These are phyloP conservation scores for Mycogona germanica DNA, from an alignment of 2,888 invertebrate species.

Conservation along the genomic window DNA sequence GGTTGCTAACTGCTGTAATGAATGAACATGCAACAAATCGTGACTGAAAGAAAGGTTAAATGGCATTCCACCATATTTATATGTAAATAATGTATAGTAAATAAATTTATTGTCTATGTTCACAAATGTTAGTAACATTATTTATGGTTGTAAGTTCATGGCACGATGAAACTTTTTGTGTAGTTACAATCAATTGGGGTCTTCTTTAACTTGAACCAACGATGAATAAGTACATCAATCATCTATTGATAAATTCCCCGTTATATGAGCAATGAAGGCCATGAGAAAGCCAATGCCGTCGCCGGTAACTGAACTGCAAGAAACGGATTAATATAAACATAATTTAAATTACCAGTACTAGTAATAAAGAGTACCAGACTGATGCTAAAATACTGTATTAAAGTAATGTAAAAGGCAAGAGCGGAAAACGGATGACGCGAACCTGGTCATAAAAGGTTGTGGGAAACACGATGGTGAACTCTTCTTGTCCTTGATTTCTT, in stretches of 20 bases:
- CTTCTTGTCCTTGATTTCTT: background rate
- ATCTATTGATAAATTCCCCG: constrained; percentile 2
- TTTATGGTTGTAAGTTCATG: too few relatives aligned
- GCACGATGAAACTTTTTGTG: too few relatives aligned
- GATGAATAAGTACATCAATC: too few relatives aligned
- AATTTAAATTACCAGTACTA: background rate
- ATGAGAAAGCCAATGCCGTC: constrained; percentile 1
- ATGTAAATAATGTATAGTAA: too few relatives aligned
- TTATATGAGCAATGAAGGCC: constrained; percentile 6
- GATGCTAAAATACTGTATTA: background rate
- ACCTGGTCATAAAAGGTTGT: constrained; percentile 8
- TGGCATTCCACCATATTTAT: too few relatives aligned
- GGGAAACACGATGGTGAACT: background rate
- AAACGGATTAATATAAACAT: constrained; percentile 2
- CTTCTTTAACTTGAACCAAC: too few relatives aligned
- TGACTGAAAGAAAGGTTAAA: too few relatives aligned
- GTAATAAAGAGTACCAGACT: background rate
- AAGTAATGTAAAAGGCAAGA: background rate
- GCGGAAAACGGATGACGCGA: background rate
- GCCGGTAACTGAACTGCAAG: background rate
- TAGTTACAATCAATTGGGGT: too few relatives aligned
- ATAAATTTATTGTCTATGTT: too few relatives aligned
- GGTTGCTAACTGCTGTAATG: too few relatives aligned
- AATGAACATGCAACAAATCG: too few relatives aligned
- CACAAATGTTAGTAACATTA: too few relatives aligned